Base-by-base conservation (phyloP, 2,797 vertebrate genomes). In the Peromyscus nudipes region DNA sequence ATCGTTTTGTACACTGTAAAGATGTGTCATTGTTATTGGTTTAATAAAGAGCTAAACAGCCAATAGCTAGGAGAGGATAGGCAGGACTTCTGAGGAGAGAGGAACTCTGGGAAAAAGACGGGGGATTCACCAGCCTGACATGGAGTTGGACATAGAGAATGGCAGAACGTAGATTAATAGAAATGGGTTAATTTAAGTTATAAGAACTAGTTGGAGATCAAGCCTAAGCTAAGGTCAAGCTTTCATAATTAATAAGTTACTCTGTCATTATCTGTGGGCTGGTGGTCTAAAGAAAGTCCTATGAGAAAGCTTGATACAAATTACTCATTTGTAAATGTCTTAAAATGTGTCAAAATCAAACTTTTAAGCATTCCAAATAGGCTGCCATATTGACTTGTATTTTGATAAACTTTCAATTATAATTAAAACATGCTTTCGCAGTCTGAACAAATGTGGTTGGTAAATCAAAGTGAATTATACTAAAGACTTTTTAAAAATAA, bases 391-490 rank as follows among this genome's bases (percentile, higher is more conserved):
- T 49, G 80, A 64, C 49, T n/a, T 92, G 1, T 49, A 34, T 92
- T 92, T 91, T 94, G 46, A 49, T 67, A n/a, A 13, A 82, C 79
- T 91, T 93, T 46, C 52, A 94, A 83, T 60, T 62, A 6, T 85
- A 96, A 89, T 73, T 94, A 86, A 92, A 94, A 82, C 37, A 89
- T 85, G 29, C 43, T 62, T 75, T 60, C 92, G 21, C 21, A 85
- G 5, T 88, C 57, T 64, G 13, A 49, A 80, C 52, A 40, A 91
- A 92, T 86, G 49, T 60, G 12, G 40, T 73, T 94, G 43, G 34
- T 92, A 95, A 89, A 82, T 52, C 82, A 86, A 85, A 94, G 60
- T 93, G 57, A 94, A n/a, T 71, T 79, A 84, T 92, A n/a, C 43
- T 40, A 80, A 95, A 92, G 52, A 60, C 75, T 60, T 84, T 84